Percentiles rank a stretch among this genome's conserved stretches.
phyloP scores from a whole-genome alignment of 2,888 invertebrate species.

The Dichetophora obliterata region DNA sequence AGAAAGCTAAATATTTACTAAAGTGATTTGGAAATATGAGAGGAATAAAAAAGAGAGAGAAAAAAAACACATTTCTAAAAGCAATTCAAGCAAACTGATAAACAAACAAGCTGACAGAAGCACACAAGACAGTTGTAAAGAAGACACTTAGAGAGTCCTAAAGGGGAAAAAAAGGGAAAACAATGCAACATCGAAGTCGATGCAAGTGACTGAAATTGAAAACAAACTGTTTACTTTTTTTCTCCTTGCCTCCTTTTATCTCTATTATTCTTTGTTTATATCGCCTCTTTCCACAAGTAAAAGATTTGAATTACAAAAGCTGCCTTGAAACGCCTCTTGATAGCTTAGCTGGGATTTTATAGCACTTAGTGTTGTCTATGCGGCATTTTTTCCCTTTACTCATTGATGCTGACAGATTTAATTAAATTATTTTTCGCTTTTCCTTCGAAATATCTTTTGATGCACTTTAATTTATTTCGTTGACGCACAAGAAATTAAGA shows the following conservation, averaged over 20 bases:
- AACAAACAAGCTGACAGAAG: no score
- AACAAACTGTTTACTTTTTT: conserved; percentile 13
- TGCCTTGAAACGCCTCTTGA: background rate
- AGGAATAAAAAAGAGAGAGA: background rate
- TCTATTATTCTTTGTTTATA: background rate
- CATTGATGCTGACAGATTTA: background rate
- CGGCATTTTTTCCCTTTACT: background rate
- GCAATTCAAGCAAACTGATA: background rate
- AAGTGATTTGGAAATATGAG: conserved; percentile 13
- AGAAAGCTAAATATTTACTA: conserved; percentile 27
- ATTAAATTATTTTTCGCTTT: background rate
- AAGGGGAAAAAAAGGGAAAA: background rate
- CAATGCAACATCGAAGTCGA: conserved; percentile 6
- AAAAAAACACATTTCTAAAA: background rate
- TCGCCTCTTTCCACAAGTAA: background rate
- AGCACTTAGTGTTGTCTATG: background rate
- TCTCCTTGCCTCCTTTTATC: background rate
- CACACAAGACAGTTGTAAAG: background rate
- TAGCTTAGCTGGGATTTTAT: background rate
- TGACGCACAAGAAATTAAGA: no score
- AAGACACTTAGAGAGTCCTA: background rate
- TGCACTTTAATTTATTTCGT: background rate
- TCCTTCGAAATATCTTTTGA: background rate
- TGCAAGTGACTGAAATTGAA: conserved; percentile 12
- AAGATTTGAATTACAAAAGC: conserved; percentile 9